phyloP scores from a whole-genome alignment of 30 jellyfish, hydroid and myxozoan genomes.

The Pseudorhiza aurosa region DNA sequence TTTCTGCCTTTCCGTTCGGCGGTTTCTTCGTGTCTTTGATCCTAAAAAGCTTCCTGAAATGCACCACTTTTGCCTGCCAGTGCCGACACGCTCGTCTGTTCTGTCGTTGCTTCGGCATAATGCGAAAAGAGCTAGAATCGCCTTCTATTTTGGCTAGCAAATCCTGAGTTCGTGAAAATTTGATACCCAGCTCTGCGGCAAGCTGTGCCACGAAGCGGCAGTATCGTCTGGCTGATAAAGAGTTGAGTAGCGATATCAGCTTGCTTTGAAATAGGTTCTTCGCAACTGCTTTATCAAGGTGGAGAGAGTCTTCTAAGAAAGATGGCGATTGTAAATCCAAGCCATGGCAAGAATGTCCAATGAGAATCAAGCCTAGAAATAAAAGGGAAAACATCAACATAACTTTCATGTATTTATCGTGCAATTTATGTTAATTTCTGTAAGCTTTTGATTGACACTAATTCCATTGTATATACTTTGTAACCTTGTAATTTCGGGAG shows the following conservation, averaged over 20 bases:
- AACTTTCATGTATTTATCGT: too few species aligned
- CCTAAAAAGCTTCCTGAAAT: constrained; percentile 32
- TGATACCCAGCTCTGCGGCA: constrained; percentile 22
- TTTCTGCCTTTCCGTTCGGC: neutral
- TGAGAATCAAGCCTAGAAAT: neutral
- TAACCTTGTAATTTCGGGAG: too few species aligned
- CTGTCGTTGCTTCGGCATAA: neutral
- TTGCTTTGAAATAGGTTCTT: constrained; percentile 17
- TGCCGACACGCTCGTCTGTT: constrained; percentile 36
- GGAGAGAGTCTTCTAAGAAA: constrained; percentile 45
- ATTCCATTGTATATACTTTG: too few species aligned
- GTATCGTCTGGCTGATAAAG: constrained; percentile 36
- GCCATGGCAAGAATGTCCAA: neutral
- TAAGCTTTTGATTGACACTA: too few species aligned
- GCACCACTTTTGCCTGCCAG: constrained; percentile 20
- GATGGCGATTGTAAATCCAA: constrained; percentile 42
- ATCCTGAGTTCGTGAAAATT: constrained; percentile 37
- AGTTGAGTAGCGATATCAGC: constrained; percentile 21
- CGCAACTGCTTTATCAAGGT: constrained; percentile 32
- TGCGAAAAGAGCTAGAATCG: neutral
- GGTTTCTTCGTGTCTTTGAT: neutral
- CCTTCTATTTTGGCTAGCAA: constrained; percentile 17
- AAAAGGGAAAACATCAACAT: too few species aligned
- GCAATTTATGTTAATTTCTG: too few species aligned
- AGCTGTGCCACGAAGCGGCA: constrained; percentile 51